Base-by-base conservation (phyloP, 1,140 invertebrate genomes). In the Mercenaria mercenaria region DNA sequence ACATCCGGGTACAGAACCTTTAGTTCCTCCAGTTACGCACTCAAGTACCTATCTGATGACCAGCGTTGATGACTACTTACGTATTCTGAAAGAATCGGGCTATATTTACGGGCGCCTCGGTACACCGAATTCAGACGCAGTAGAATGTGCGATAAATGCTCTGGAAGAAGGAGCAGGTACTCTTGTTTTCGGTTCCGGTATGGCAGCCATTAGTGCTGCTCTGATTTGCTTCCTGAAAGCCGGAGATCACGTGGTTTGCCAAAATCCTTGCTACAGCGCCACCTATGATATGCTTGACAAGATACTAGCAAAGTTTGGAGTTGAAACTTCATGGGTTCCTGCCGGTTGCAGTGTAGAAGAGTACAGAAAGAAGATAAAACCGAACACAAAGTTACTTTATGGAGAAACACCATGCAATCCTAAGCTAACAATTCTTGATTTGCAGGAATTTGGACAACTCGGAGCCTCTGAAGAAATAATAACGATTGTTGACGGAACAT, bases 331-430 rank as follows among this genome's bases (percentile, higher is more conserved):
- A 0, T 98, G 98, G 95, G 97, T 98, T 18, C 98, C 99, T 95
- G 97, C 97, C 47, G 97, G 97, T 11, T 96, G 98, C 92, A 86
- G 97, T 10, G 96, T 97, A 39, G 97, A 97, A 76, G 93, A 99
- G 37, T 94, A 94, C 74, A 96, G 97, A 89, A 97, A 97, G 52
- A 97, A 97, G 4, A 96, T 99, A 41, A 97, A 97, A 95, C 96
- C 97, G 3, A 98, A 98, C 91, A 99, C 99, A 2, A 99, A 98
- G 98, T 96, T 99, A 96, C 96, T 99, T 26, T 99, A 99, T 98
- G 96, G 99, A 50, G 99, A 99, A 96, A 98, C 98, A 0, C 99
- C 99, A 1, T 99, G 99, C 47, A 99, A 99, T 97, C 99, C 99
- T 0, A 96, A 98, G 0, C 95, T 99, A 90, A 98, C 99, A 96